Evolutionary conservation across 2,888 invertebrate genomes (phyloP).

Genomic region (Oscheius sp.): DNA sequence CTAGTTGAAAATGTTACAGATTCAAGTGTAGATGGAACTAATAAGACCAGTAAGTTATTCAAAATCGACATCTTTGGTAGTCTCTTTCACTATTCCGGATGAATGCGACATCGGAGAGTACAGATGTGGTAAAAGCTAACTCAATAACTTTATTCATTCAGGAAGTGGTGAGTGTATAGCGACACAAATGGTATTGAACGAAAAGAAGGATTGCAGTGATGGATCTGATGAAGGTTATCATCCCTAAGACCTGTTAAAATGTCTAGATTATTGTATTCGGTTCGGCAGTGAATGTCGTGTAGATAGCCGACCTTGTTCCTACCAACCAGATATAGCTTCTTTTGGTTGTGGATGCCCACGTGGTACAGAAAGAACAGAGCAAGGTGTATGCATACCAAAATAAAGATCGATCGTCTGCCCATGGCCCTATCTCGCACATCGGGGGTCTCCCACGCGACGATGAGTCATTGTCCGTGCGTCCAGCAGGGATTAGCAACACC

Average conservation of each 20-base stretch:
- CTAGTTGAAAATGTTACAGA: conserved; percentile 7
- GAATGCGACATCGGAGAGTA: conserved; percentile 51
- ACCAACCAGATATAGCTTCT: conserved; percentile 49
- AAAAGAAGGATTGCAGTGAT: conserved; percentile 51
- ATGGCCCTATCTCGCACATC: no score
- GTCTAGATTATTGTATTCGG: conserved; percentile 27
- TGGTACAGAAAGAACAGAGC: conserved; percentile 30
- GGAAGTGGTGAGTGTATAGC: conserved; percentile 51
- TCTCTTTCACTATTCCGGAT: conserved; percentile 21
- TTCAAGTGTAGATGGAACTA: no score
- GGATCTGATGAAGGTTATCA: conserved; percentile 46
- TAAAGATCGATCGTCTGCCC: no score
- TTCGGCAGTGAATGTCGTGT: conserved; percentile 31
- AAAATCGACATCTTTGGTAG: not conserved
- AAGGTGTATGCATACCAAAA: conserved; percentile 36
- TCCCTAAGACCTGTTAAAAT: not conserved
- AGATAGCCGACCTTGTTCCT: conserved; percentile 46
- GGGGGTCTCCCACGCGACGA: no score
- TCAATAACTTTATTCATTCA: no score
- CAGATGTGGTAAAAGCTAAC: no score
- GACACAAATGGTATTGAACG: conserved; percentile 48
- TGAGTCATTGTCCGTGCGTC: not conserved
- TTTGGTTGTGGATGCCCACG: conserved; percentile 54
- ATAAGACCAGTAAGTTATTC: no score
- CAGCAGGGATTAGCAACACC: conserved; percentile 13